Percentiles rank a stretch among this genome's conserved stretches.
These are phyloP conservation scores for Phaonia tiefii DNA, from an alignment of 2,888 invertebrate genomes.

Conservation along the genomic window DNA sequence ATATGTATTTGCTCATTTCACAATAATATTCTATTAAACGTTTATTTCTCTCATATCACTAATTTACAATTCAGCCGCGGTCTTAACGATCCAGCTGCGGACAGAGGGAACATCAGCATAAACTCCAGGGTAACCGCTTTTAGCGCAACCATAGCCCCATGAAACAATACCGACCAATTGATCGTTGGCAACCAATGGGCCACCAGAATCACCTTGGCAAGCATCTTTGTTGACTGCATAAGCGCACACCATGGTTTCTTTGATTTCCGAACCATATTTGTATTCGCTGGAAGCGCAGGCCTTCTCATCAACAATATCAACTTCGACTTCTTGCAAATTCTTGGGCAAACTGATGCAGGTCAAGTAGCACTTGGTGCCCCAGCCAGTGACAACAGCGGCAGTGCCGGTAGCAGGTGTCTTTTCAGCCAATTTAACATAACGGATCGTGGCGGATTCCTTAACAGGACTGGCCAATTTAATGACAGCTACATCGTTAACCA, in stretches of 20 bases:
- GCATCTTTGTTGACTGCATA: constrained; percentile 74
- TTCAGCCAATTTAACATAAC: constrained; percentile 72
- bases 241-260: constrained; percentile 76
- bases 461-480: constrained; percentile 77
- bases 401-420: constrained; percentile 72
- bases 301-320: constrained; percentile 68
- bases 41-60: not conserved
- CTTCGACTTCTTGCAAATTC: constrained; percentile 69
- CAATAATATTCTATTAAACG: too few species aligned
- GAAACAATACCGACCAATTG: constrained; percentile 78
- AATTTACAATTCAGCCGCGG: constrained; percentile 65
- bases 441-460: constrained; percentile 68
- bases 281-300: constrained; percentile 64
- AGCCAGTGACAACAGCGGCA: constrained; percentile 76
- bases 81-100: constrained; percentile 69
- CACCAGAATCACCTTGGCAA: constrained; percentile 80
- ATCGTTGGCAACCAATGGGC: constrained; percentile 74
- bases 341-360: constrained; percentile 70
- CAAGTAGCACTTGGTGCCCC: constrained; percentile 76
- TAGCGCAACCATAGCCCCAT: constrained; percentile 78
- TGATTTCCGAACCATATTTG: constrained; percentile 71
- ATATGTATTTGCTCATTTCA: too few species aligned
- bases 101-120: constrained; percentile 74
- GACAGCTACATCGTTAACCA: constrained; percentile 80
- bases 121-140: constrained; percentile 76